phyloP scores from a whole-genome alignment of 1,140 invertebrate species.

The Pristionchus pacificus region DNA sequence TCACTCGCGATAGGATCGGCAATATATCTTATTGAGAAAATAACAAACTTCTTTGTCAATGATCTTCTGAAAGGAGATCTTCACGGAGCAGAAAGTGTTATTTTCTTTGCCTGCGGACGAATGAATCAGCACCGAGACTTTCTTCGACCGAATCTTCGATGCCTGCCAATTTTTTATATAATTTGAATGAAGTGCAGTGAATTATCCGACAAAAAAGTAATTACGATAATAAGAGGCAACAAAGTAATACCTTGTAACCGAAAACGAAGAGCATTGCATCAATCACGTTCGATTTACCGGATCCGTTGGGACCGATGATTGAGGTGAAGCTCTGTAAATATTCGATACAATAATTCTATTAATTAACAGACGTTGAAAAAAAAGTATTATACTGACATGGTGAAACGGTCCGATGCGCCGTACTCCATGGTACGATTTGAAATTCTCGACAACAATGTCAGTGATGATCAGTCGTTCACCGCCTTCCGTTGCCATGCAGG shows the following conservation, averaged over 20 bases:
- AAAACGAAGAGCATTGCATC: constrained; percentile 99
- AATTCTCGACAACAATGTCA: constrained; percentile 85
- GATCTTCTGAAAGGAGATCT: constrained; percentile 84
- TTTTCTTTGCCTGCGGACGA: constrained; percentile 79
- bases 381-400: constrained; percentile 32
- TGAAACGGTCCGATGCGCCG: constrained; percentile 49
- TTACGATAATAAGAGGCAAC: too few species aligned
- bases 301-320: constrained; percentile 98
- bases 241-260: constrained; percentile 65
- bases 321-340: constrained; percentile 80
- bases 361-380: constrained; percentile 13
- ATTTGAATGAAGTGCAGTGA: background rate
- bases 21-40: too few species aligned
- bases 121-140: constrained; percentile 86
- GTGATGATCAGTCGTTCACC: constrained; percentile 75
- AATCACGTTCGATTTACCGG: constrained; percentile 98
- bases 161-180: constrained; percentile 64
- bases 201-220: too few species aligned
- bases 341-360: too few species aligned
- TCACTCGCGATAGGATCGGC: too few species aligned
- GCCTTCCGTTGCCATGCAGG: constrained; percentile 28
- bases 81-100: constrained; percentile 76
- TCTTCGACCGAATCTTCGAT: constrained; percentile 90
- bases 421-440: constrained; percentile 90
- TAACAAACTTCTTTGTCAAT: constrained; percentile 63